Evolutionary conservation across 2,888 invertebrate species (phyloP).

Genomic region (Cheiracanthium punctorium): DNA sequence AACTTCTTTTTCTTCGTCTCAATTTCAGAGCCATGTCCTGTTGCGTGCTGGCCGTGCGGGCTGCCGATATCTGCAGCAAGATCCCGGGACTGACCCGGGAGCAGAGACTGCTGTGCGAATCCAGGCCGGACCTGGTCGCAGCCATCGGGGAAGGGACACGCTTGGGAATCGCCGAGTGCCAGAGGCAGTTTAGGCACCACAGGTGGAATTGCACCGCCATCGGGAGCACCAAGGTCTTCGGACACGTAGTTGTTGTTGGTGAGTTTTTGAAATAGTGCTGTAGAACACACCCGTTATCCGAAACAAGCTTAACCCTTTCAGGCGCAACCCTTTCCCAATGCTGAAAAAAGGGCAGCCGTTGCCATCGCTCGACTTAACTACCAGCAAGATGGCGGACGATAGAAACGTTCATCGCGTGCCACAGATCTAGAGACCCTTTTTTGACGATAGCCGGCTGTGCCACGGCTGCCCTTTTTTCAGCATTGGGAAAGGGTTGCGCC

Average conservation of each 20-base stretch:
- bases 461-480: too few species aligned
- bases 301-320: too few species aligned
- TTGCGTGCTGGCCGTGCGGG: conserved; percentile 63
- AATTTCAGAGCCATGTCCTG: conserved; percentile 52
- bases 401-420: too few species aligned
- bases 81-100: conserved; percentile 89
- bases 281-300: too few species aligned
- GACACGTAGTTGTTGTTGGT: conserved; percentile 91
- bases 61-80: conserved; percentile 83
- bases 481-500: too few species aligned
- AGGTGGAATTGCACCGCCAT: conserved; percentile 95
- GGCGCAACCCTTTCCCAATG: too few species aligned
- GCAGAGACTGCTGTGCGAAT: conserved; percentile 87
- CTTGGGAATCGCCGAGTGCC: conserved; percentile 89
- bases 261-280: conserved; percentile 75
- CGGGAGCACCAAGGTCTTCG: conserved; percentile 89
- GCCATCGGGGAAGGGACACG: conserved; percentile 90
- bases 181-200: conserved; percentile 86
- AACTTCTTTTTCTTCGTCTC: too few species aligned
- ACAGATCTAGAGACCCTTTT: too few species aligned
- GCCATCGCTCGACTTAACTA: too few species aligned
- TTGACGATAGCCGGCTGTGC: too few species aligned
- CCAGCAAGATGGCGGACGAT: too few species aligned
- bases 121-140: conserved; percentile 88
- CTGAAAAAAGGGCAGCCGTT: too few species aligned